phyloP scores from a whole-genome alignment of 2,797 vertebrate species.

The Sphenodon punctatus region DNA sequence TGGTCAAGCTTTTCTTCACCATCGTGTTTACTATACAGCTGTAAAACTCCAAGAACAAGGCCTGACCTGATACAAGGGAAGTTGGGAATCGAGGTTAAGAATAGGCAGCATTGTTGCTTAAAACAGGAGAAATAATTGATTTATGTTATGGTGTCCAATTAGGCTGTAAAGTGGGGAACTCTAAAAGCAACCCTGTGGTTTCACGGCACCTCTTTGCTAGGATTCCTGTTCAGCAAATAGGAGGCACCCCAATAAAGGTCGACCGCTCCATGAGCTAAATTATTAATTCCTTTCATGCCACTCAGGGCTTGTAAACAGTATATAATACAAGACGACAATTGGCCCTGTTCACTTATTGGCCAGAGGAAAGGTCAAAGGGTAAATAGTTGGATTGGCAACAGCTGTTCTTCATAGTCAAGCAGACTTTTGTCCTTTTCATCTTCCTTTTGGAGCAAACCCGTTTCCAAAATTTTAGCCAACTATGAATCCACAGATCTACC shows the following conservation, averaged over 20 bases:
- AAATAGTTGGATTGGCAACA: slow-evolving; percentile 83
- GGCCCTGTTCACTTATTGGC: slow-evolving; percentile 81
- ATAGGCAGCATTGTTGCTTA: slow-evolving; percentile 85
- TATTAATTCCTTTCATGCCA: slow-evolving; percentile 82
- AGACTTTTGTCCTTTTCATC: slow-evolving; percentile 58
- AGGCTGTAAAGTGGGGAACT: slow-evolving; percentile 88
- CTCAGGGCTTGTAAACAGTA: slow-evolving; percentile 84
- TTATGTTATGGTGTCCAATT: slow-evolving; percentile 87
- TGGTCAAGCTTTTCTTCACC: slow-evolving; percentile 58
- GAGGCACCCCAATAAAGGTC: slow-evolving; percentile 78
- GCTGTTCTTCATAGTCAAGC: slow-evolving; percentile 77
- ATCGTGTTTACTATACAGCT: slow-evolving; percentile 67
- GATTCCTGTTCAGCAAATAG: slow-evolving; percentile 74
- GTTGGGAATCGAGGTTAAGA: slow-evolving; percentile 78
- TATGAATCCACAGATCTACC: not conserved
- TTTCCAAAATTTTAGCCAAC: slow-evolving; percentile 20
- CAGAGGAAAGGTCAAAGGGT: slow-evolving; percentile 85
- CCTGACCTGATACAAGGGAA: slow-evolving; percentile 78
- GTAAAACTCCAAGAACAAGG: slow-evolving; percentile 84
- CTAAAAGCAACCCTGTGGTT: slow-evolving; percentile 74
- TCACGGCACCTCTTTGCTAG: slow-evolving; percentile 68
- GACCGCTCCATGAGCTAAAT: slow-evolving; percentile 72
- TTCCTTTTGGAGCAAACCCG: slow-evolving; percentile 16
- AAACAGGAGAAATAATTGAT: slow-evolving; percentile 86
- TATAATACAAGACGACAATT: slow-evolving; percentile 84